A percentile compares a stretch with the other conserved stretches of the same genome.
Conservation (phyloP, 92 coral and sea anemone genomes). For the Siderastrea radians region DNA sequence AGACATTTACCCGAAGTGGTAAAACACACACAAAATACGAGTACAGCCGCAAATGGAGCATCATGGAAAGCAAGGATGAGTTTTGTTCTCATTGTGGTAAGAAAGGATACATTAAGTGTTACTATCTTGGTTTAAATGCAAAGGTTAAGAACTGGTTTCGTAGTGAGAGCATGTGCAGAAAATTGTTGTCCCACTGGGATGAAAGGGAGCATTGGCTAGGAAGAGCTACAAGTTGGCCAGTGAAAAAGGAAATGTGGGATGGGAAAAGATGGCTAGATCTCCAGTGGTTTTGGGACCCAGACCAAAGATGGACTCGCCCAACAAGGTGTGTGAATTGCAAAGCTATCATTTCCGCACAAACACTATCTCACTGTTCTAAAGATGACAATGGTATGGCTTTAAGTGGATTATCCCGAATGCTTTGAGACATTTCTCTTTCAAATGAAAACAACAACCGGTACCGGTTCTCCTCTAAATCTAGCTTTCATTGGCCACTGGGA, state of each 20-base stretch:
- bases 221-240: conserved; percentile 47
- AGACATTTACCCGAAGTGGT: conserved; percentile 41
- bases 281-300: conserved; percentile 76
- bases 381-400: conserved; percentile 31
- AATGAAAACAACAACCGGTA: conserved; percentile 33
- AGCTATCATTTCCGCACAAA: conserved; percentile 60
- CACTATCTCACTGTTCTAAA: conserved; percentile 4
- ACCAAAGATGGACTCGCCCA: conserved; percentile 60
- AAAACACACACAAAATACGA: conserved; percentile 36
- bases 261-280: conserved; percentile 70
- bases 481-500: conserved; percentile 69
- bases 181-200: conserved; percentile 72
- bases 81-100: conserved; percentile 61
- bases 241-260: conserved; percentile 76
- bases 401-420: conserved; percentile 57
- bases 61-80: conserved; percentile 58
- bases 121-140: conserved; percentile 54
- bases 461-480: conserved; percentile 59
- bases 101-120: conserved; percentile 52
- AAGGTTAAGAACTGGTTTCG: conserved; percentile 72
- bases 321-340: conserved; percentile 58
- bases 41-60: conserved; percentile 68
- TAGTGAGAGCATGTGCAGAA: conserved; percentile 54
- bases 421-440: conserved; percentile 35
- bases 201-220: conserved; percentile 71